Evolutionary conservation across 2,113 vertebrate genomes (phyloP).

Genomic region (Hystrix brachyura): DNA sequence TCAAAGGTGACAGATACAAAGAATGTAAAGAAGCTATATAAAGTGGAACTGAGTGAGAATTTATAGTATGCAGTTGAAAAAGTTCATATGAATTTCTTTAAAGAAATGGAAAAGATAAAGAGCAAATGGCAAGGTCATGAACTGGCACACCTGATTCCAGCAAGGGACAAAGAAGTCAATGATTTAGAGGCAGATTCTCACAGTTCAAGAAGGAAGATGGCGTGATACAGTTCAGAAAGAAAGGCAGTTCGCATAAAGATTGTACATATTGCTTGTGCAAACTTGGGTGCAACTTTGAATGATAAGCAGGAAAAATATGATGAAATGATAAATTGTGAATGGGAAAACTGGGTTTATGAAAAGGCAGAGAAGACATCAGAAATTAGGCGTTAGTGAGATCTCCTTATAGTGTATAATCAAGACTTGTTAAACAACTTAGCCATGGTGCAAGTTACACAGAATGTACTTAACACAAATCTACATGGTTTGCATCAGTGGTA

Average conservation of each 20-base stretch:
- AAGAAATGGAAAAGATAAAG: slow-evolving; percentile 56
- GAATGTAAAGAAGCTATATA: background rate
- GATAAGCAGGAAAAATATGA: background rate
- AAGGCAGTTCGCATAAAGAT: background rate
- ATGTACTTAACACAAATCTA: background rate
- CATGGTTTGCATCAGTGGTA: background rate
- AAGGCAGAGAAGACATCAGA: background rate
- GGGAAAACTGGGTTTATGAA: background rate
- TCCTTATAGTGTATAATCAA: background rate
- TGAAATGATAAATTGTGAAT: background rate
- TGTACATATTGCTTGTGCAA: background rate
- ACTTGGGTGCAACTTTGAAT: background rate
- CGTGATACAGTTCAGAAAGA: background rate
- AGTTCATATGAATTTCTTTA: slow-evolving; percentile 50
- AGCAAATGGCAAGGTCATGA: slow-evolving; percentile 7
- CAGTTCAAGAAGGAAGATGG: background rate
- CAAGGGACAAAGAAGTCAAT: slow-evolving; percentile 43
- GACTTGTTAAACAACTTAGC: background rate
- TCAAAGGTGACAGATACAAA: slow-evolving; percentile 46
- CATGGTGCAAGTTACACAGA: no score
- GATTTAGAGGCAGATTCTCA: background rate
- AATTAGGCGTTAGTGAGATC: background rate
- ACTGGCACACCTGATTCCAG: slow-evolving; percentile 11
- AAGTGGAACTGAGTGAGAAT: background rate
- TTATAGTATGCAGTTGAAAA: background rate